phyloP scores from a whole-genome alignment of 2,113 vertebrate genomes.

The Polypterus senegalus region DNA sequence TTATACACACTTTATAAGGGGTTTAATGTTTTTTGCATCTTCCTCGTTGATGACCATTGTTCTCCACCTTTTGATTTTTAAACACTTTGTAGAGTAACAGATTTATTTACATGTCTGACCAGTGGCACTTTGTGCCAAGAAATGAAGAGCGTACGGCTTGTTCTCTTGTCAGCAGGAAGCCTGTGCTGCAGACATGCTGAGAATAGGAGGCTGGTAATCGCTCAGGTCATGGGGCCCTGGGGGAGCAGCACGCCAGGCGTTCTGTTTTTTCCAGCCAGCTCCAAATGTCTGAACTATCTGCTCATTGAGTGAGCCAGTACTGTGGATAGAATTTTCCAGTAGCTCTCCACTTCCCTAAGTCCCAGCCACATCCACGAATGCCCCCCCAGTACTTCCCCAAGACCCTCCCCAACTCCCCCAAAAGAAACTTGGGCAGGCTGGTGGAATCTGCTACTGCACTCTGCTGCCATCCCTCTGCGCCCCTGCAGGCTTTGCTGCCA shows the following conservation, averaged over 20 bases:
- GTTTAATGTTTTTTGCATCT: no score
- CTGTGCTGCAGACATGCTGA: no score
- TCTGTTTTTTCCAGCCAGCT: constrained; percentile 33
- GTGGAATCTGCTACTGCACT: constrained; percentile 80
- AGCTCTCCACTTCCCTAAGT: constrained; percentile 14
- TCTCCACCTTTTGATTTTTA: no score
- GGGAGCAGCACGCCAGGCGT: constrained; percentile 47
- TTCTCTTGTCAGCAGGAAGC: no score
- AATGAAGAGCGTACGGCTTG: constrained; percentile 28
- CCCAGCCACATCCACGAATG: constrained; percentile 15
- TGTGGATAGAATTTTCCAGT: constrained; percentile 49
- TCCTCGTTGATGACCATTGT: no score
- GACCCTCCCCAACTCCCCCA: neutral
- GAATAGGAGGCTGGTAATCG: constrained; percentile 47
- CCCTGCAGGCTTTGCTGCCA: constrained; percentile 93
- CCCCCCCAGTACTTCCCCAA: constrained; percentile 9
- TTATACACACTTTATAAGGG: no score
- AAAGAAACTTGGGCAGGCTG: constrained; percentile 50
- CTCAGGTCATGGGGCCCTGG: constrained; percentile 43
- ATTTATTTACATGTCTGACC: no score
- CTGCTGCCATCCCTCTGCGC: constrained; percentile 75
- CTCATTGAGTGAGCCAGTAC: constrained; percentile 23
- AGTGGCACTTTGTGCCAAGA: constrained; percentile 32
- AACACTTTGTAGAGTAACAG: no score
- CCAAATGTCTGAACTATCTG: constrained; percentile 45